Conservation (phyloP, 1,140 invertebrate genomes). For the Ruditapes philippinarum region DNA sequence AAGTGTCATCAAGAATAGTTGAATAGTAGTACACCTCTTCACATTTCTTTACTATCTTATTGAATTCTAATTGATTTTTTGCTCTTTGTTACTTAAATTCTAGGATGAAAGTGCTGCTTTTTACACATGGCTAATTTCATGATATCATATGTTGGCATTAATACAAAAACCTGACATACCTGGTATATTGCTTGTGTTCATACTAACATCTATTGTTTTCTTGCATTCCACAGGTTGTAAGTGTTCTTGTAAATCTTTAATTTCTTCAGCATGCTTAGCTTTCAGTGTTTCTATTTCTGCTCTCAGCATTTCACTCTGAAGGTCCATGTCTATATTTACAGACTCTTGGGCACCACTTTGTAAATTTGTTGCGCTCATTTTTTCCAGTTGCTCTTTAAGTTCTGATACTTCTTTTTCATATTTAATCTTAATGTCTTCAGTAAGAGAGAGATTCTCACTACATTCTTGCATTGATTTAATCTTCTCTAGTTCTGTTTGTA, state of each 20-base stretch:
- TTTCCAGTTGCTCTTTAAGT: conserved; percentile 49
- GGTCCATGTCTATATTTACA: conserved; percentile 29
- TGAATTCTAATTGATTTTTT: too few species aligned
- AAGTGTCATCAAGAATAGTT: too few species aligned
- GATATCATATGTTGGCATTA: too few species aligned
- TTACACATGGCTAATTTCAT: too few species aligned
- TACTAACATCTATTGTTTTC: neutral
- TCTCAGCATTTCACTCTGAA: conserved; percentile 58
- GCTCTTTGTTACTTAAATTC: too few species aligned
- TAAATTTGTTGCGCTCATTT: neutral
- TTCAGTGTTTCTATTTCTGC: conserved; percentile 64
- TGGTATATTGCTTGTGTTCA: conserved; percentile 1
- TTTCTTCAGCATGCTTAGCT: conserved; percentile 21
- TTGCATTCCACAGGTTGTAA: neutral
- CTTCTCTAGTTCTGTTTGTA: neutral
- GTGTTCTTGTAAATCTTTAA: neutral
- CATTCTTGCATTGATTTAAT: neutral
- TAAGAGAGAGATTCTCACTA: neutral
- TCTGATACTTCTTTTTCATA: conserved; percentile 9
- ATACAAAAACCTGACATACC: neutral
- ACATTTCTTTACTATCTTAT: too few species aligned
- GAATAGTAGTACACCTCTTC: too few species aligned
- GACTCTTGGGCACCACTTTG: neutral
- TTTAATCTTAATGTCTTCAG: neutral
- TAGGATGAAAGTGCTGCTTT: too few species aligned